Conservation (phyloP, 53 echinoderm and acorn worm species). For the Henricia sp. region DNA sequence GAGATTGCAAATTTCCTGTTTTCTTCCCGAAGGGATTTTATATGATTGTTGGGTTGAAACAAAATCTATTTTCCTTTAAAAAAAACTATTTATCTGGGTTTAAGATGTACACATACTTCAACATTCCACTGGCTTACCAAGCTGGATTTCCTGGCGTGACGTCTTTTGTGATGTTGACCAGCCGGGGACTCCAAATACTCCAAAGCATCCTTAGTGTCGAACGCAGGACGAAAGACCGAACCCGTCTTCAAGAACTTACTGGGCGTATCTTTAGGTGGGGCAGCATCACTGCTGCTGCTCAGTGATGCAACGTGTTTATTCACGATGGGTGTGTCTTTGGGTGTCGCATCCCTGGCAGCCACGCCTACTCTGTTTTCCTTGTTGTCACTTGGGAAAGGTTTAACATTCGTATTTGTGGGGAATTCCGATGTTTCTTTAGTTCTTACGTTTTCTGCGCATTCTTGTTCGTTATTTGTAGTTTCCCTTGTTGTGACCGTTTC, state of each 20-base stretch:
- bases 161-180: conserved; percentile 48
- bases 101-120: no score
- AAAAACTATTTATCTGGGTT: no score
- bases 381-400: not conserved
- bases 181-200: conserved; percentile 80
- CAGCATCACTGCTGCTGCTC: conserved; percentile 17
- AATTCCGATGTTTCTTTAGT: not conserved
- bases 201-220: conserved; percentile 78
- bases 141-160: conserved; percentile 82
- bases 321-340: conserved; percentile 20
- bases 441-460: not conserved
- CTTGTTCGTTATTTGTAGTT: not conserved
- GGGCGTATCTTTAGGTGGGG: conserved; percentile 65
- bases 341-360: conserved; percentile 1
- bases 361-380: conserved; percentile 41
- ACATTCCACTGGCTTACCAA: conserved; percentile 58
- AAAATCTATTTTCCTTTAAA: no score
- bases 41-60: no score
- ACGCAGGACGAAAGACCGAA: conserved; percentile 75
- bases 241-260: conserved; percentile 66
- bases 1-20: no score
- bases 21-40: no score
- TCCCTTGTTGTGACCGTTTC: no score
- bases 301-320: conserved; percentile 49
- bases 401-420: not conserved